Base-by-base conservation (phyloP, 2,888 invertebrate species). In the Xestoiulus laeticollis region DNA sequence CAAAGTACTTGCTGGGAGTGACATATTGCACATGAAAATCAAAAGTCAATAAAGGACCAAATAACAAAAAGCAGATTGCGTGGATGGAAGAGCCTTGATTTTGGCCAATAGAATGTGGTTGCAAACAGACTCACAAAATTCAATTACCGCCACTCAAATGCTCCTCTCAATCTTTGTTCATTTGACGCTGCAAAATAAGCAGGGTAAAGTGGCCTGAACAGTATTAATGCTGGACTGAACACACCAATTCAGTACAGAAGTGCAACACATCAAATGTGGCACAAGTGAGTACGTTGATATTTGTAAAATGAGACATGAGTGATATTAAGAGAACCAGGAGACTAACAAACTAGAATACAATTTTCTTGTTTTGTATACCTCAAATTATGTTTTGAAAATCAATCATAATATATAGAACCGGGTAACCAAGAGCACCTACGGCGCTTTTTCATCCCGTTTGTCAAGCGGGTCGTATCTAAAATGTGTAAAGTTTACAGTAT, bases 31-130 rank as follows among this genome's bases (percentile, higher is more conserved):
- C 30, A 78, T 16, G 68, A 78, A 78, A 78, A 78, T 78, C 78
- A 78, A 78, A 78, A 78, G 78, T 78, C 78, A 78, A 78, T 78
- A 78, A 78, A 26, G 68, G 68, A 1, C 22, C 78, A 30, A 78
- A 32, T 30, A 78, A 78, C 78, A 14, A 30, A 78, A 14, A 14
- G 30, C 78, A 78, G 78, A 78, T 78, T 78, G 78, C 78, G 30
- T 78, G 30, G 30, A 30, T 78, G 78, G 30, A 78, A 30, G 78
- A 16, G 78, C 68, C 68, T 26, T 30, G 78, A 78, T 78, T 78
- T 26, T 26, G 5, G 14, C 16, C 78, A 78, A 78, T 78, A 78
- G 78, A 5, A 78, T 30, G 30, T 14, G 78, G 14, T 30, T 5
- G 30, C 14, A 78, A 32, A 78, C 78, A 68, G 22, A 26, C 22